These are phyloP conservation scores for Drosophila kanapiae DNA, from an alignment of 1,140 invertebrate species.

Conservation along the genomic window DNA sequence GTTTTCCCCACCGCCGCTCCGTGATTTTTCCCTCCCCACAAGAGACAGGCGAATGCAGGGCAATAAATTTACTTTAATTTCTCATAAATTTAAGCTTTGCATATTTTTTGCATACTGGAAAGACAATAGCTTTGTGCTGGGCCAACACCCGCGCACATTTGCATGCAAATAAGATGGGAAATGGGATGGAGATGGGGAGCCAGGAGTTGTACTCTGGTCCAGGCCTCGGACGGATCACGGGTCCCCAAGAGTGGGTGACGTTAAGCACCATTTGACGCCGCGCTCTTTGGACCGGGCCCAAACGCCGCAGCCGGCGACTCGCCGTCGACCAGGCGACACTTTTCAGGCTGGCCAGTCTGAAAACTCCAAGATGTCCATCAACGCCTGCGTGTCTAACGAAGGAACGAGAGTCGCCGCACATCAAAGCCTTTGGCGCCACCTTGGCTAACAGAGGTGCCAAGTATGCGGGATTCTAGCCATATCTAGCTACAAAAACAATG, in stretches of 20 bases:
- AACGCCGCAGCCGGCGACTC: conserved; percentile 14
- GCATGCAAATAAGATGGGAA: conserved; percentile 74
- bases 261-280: conserved; percentile 79
- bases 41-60: conserved; percentile 59
- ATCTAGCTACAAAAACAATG: too few relatives aligned
- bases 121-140: conserved; percentile 75
- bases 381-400: conserved; percentile 82
- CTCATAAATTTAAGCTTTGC: conserved; percentile 82
- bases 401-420: conserved; percentile 62
- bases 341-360: conserved; percentile 44
- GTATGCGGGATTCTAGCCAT: not conserved
- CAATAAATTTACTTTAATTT: conserved; percentile 84
- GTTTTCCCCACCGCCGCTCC: conserved; percentile 49
- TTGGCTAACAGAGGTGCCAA: conserved; percentile 30
- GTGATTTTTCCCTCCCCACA: conserved; percentile 33
- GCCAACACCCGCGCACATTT: conserved; percentile 83
- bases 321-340: conserved; percentile 57
- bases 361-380: conserved; percentile 77
- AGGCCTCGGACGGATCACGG: conserved; percentile 2
- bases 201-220: conserved; percentile 40
- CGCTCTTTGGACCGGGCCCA: conserved; percentile 33
- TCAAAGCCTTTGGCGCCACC: conserved; percentile 80
- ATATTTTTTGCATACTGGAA: conserved; percentile 73
- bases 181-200: conserved; percentile 19
- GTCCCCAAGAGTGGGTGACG: conserved; percentile 70